Percentiles rank a stretch among this genome's conserved stretches.
Evolutionary conservation across 2,797 vertebrate species (phyloP).

Genomic region (Sarcoramphus papa): DNA sequence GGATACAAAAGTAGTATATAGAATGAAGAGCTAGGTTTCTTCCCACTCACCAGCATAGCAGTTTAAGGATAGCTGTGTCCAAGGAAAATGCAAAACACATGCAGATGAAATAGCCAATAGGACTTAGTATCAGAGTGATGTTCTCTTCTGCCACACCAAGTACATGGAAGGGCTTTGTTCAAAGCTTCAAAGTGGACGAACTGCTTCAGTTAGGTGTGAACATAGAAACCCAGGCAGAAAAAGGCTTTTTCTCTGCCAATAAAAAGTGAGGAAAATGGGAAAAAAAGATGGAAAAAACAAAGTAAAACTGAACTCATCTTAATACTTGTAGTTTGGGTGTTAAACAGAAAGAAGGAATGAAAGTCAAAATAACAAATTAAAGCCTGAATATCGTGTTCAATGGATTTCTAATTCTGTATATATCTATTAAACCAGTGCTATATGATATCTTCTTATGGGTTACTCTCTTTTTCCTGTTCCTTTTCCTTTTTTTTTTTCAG

Average conservation of each 20-base stretch:
- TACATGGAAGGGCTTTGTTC: background rate
- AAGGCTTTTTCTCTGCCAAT: background rate
- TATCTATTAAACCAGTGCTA: conserved; percentile 54
- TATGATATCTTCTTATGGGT: background rate
- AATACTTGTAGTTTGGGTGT: background rate
- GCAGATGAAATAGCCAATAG: background rate
- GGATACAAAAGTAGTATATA: background rate
- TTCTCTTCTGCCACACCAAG: conserved; percentile 3
- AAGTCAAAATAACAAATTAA: conserved; percentile 24
- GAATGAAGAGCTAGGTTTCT: background rate
- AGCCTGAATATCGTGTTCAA: background rate
- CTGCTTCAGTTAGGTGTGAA: background rate
- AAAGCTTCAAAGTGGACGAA: background rate
- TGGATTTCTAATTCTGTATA: conserved; percentile 48
- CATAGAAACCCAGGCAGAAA: background rate
- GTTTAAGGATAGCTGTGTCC: background rate
- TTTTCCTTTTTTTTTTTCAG: background rate
- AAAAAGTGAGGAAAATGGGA: background rate
- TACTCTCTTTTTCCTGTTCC: conserved; percentile 13
- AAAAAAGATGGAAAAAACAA: background rate
- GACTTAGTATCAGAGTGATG: background rate
- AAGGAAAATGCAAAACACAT: background rate
- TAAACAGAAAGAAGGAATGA: background rate
- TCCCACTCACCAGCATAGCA: background rate
- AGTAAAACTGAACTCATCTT: background rate